phyloP scores from a whole-genome alignment of 2,888 invertebrate genomes.

The Synergus umbraculus region DNA sequence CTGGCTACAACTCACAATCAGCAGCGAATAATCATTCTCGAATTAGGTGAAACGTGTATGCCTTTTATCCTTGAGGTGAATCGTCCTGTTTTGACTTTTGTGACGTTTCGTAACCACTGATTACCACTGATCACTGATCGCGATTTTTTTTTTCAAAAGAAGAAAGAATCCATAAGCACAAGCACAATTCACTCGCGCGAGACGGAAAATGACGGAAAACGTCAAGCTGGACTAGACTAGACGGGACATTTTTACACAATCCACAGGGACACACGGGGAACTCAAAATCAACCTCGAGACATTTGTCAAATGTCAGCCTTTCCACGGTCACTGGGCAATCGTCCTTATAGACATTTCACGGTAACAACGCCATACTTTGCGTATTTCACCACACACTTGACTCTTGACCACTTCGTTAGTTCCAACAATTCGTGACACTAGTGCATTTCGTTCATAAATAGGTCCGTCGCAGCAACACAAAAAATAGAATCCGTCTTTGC shows the following conservation, averaged over 20 bases:
- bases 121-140: slow-evolving; percentile 48
- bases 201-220: slow-evolving; percentile 53
- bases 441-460: slow-evolving; percentile 28
- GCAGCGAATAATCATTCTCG: slow-evolving; percentile 37
- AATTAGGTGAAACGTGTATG: slow-evolving; percentile 21
- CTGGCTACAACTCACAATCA: slow-evolving; percentile 42
- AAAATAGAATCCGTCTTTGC: slow-evolving; percentile 5
- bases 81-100: slow-evolving; percentile 67
- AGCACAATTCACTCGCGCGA: slow-evolving; percentile 56
- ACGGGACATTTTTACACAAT: slow-evolving; percentile 56
- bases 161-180: slow-evolving; percentile 51
- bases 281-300: slow-evolving; percentile 57
- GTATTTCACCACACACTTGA: not conserved
- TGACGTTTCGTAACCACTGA: slow-evolving; percentile 67
- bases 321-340: slow-evolving; percentile 46
- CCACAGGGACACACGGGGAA: slow-evolving; percentile 39
- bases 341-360: slow-evolving; percentile 57
- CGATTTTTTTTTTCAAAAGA: slow-evolving; percentile 37
- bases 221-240: slow-evolving; percentile 50
- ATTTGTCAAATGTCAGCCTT: slow-evolving; percentile 56
- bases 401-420: not conserved
- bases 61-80: slow-evolving; percentile 61
- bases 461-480: slow-evolving; percentile 33
- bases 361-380: slow-evolving; percentile 59
- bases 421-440: slow-evolving; percentile 10